Conservation (phyloP, 2,797 vertebrate species). For the Philypnodon macrostomus region DNA sequence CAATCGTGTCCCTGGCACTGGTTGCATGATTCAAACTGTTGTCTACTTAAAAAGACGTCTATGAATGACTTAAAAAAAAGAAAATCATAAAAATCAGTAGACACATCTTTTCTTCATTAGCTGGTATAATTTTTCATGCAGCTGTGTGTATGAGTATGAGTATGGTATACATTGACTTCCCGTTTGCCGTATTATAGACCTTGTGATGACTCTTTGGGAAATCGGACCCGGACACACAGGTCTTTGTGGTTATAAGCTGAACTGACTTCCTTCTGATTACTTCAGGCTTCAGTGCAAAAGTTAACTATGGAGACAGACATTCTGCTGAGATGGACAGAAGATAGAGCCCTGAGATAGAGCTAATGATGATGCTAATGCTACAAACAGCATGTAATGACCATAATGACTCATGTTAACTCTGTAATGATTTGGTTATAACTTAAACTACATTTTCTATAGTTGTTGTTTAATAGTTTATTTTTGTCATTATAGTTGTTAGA, state of each 20-base stretch:
- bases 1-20: constrained; percentile 3
- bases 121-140: constrained; percentile 3
- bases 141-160: constrained; percentile 16
- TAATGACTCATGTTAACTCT: background rate
- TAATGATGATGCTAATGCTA: background rate
- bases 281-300: constrained; percentile 41
- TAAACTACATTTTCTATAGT: too few relatives aligned
- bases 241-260: constrained; percentile 29
- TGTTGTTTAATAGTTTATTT: too few relatives aligned
- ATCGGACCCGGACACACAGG: constrained; percentile 31
- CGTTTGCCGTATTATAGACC: constrained; percentile 6
- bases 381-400: background rate
- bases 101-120: constrained; percentile 10
- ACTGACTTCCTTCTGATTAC: constrained; percentile 42
- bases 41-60: too few relatives aligned
- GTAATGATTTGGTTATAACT: background rate
- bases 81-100: background rate
- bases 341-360: background rate
- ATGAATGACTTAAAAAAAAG: background rate
- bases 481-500: too few relatives aligned
- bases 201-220: constrained; percentile 37
- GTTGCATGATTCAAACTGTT: constrained; percentile 27
- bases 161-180: constrained; percentile 13
- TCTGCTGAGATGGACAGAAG: background rate
- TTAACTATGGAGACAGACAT: constrained; percentile 28